phyloP scores from a whole-genome alignment of 1,140 invertebrate species.

The Drosophila burlai region DNA sequence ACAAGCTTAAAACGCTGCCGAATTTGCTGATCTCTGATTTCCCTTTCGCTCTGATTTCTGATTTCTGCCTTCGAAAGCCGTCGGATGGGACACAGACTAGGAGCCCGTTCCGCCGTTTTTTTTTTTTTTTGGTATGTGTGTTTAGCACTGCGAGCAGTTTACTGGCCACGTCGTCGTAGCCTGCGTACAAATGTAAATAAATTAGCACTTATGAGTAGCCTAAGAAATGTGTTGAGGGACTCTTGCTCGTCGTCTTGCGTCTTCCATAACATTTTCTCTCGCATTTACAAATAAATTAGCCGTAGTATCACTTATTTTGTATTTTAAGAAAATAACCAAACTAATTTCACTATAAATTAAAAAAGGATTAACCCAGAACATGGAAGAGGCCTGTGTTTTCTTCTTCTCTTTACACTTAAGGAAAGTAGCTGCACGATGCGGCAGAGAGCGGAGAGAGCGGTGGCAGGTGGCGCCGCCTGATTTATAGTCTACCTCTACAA shows the following conservation, averaged over 20 bases:
- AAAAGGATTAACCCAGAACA: constrained; percentile 64
- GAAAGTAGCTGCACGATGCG: constrained; percentile 54
- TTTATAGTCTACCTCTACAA: constrained; percentile 42
- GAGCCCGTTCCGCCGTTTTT: constrained; percentile 31
- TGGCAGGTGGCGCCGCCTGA: constrained; percentile 36
- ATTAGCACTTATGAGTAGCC: constrained; percentile 75
- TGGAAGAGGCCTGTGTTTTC: constrained; percentile 65
- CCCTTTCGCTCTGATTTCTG: constrained; percentile 25
- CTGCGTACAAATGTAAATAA: constrained; percentile 68
- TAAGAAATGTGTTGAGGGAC: constrained; percentile 59
- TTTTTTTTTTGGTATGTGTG: constrained; percentile 38
- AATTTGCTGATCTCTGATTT: constrained; percentile 34
- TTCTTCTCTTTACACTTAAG: constrained; percentile 61
- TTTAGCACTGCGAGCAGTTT: constrained; percentile 46
- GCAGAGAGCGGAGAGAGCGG: constrained; percentile 50
- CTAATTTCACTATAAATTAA: constrained; percentile 78
- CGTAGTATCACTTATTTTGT: constrained; percentile 82
- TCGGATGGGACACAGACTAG: constrained; percentile 23
- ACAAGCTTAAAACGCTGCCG: constrained; percentile 72
- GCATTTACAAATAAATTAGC: constrained; percentile 81
- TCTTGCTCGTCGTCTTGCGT: constrained; percentile 8
- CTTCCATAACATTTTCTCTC: constrained; percentile 33
- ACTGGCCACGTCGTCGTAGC: constrained; percentile 27
- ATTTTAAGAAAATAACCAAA: constrained; percentile 80
- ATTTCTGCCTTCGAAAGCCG: constrained; percentile 25